These are phyloP conservation scores for Saccopteryx bilineata DNA, from an alignment of 2,113 vertebrate species.

Conservation along the genomic window DNA sequence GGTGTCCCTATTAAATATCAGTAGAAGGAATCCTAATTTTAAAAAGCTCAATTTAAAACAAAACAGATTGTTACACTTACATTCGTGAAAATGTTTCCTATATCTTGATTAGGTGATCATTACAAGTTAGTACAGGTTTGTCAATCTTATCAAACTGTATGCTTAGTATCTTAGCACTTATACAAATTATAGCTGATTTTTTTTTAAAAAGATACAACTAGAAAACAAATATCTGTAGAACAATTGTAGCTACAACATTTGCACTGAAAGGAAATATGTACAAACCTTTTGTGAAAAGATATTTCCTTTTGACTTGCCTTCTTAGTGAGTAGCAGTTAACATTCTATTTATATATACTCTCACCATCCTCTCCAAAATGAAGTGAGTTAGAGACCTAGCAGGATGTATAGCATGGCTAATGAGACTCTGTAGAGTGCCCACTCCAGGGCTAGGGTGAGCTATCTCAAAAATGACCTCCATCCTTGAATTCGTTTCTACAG, in stretches of 20 bases:
- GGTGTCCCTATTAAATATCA: background rate
- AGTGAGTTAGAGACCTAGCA: background rate
- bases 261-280: background rate
- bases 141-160: background rate
- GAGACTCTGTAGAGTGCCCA: background rate
- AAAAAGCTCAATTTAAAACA: background rate
- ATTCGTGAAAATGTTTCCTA: slow-evolving; percentile 1
- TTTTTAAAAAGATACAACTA: background rate
- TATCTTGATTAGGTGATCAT: background rate
- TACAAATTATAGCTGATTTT: background rate
- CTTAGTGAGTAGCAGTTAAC: background rate
- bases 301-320: slow-evolving; percentile 39
- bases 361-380: background rate
- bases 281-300: slow-evolving; percentile 24
- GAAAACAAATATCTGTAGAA: background rate
- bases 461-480: background rate
- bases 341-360: background rate
- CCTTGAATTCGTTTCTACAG: background rate
- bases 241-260: slow-evolving; percentile 44
- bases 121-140: background rate
- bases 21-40: background rate
- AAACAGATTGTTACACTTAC: background rate
- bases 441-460: background rate
- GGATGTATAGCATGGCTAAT: background rate
- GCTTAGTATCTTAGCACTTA: background rate